phyloP scores from a whole-genome alignment of 2,113 vertebrate genomes.

The Cochlearius cochlearius region DNA sequence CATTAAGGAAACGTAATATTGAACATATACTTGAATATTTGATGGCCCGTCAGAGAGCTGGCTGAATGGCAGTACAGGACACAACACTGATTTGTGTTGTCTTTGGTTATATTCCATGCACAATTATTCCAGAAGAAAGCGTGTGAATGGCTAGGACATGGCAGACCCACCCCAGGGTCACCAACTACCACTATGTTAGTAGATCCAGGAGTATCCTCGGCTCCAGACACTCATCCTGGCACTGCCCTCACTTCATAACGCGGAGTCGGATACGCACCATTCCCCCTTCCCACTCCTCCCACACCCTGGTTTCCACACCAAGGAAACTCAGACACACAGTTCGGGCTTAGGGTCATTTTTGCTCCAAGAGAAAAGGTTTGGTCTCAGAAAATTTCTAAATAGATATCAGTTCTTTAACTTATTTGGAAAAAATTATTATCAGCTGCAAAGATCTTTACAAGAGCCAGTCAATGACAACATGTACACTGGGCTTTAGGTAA shows the following conservation, averaged over 20 bases:
- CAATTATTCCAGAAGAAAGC: neutral
- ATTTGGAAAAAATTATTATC: neutral
- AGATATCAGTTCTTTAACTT: neutral
- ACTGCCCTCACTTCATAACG: rapidly evolving
- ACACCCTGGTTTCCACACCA: neutral
- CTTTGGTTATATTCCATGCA: neutral
- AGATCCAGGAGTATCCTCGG: neutral
- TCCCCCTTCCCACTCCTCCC: neutral
- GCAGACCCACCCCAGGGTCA: neutral
- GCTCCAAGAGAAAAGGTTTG: neutral
- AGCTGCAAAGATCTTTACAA: neutral
- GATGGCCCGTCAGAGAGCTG: neutral
- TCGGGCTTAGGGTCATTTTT: neutral
- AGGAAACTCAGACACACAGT: neutral
- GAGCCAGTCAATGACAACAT: rapidly evolving
- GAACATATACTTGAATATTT: neutral
- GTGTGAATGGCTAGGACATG: no score
- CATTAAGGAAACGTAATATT: neutral
- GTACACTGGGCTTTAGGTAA: neutral
- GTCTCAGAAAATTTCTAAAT: neutral
- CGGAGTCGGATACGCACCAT: neutral
- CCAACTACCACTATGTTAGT: neutral
- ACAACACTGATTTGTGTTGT: neutral
- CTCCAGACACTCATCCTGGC: neutral
- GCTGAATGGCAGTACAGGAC: neutral